Conservation (phyloP, 1,140 invertebrate genomes). For the Drosophila repleta region DNA sequence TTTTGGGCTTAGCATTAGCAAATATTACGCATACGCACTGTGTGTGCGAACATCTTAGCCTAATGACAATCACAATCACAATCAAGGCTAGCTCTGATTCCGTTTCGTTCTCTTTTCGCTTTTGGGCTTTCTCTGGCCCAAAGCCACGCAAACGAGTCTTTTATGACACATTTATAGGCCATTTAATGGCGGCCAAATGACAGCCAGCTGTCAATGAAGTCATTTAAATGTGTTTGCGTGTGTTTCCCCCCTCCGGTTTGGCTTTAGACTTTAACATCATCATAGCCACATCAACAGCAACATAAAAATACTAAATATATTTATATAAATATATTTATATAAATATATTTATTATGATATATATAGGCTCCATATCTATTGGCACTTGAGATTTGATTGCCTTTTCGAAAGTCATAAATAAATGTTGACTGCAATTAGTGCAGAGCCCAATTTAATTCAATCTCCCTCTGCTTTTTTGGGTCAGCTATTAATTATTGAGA, state of each 20-base stretch:
- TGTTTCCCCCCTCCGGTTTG: neutral
- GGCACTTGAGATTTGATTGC: neutral
- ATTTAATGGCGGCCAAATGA: conserved; percentile 32
- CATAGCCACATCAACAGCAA: neutral
- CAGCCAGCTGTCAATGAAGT: conserved; percentile 25
- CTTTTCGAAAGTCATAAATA: neutral
- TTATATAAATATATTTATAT: neutral
- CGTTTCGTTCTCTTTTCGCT: no score
- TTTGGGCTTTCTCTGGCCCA: neutral
- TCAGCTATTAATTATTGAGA: conserved; percentile 33
- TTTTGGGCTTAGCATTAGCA: conserved; percentile 57
- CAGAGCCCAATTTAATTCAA: neutral
- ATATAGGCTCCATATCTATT: neutral
- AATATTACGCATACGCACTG: conserved; percentile 53
- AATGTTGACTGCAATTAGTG: conserved; percentile 1
- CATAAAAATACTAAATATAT: conserved; percentile 4
- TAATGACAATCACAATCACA: conserved; percentile 62
- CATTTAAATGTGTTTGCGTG: conserved; percentile 33
- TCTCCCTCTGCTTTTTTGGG: neutral
- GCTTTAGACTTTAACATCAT: neutral
- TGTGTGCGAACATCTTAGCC: conserved; percentile 25
- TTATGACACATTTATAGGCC: conserved; percentile 46
- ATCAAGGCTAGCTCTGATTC: conserved; percentile 47
- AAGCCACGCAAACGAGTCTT: conserved; percentile 27
- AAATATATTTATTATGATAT: conserved; percentile 12